These are phyloP conservation scores for Drosophila nr. fundita DNA, from an alignment of 2,888 invertebrate species.

Conservation along the genomic window DNA sequence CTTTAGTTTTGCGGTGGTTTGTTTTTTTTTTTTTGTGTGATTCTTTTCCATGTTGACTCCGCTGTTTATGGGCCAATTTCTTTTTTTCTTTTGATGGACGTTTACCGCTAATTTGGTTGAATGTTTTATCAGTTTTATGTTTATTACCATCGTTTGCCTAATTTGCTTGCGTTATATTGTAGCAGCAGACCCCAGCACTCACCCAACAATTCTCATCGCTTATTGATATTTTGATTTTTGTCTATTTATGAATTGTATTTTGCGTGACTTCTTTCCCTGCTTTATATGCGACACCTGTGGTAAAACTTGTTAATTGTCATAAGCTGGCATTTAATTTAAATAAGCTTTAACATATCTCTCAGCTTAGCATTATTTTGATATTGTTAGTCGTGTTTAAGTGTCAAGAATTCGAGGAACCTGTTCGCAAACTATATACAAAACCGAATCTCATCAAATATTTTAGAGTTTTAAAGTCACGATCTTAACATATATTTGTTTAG, in stretches of 20 bases:
- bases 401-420: background rate
- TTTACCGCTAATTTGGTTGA: constrained; percentile 37
- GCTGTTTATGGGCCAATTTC: constrained; percentile 62
- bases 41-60: constrained; percentile 30
- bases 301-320: constrained; percentile 49
- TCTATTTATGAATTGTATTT: constrained; percentile 22
- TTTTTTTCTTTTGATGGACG: constrained; percentile 35
- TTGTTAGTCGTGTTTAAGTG: background rate
- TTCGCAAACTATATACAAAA: background rate
- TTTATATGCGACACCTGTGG: constrained; percentile 26
- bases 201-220: background rate
- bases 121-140: constrained; percentile 23
- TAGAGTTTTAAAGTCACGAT: background rate
- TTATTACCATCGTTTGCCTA: constrained; percentile 39
- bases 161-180: constrained; percentile 39
- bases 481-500: background rate
- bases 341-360: constrained; percentile 10
- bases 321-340: constrained; percentile 30
- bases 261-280: constrained; percentile 23
- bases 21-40: constrained; percentile 19
- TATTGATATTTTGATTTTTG: constrained; percentile 21
- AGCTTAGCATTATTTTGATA: constrained; percentile 2
- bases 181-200: background rate
- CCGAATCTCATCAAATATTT: background rate
- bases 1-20: constrained; percentile 53